These are phyloP conservation scores for Lepus townsendii DNA, from an alignment of 2,797 vertebrate genomes.

Conservation along the genomic window DNA sequence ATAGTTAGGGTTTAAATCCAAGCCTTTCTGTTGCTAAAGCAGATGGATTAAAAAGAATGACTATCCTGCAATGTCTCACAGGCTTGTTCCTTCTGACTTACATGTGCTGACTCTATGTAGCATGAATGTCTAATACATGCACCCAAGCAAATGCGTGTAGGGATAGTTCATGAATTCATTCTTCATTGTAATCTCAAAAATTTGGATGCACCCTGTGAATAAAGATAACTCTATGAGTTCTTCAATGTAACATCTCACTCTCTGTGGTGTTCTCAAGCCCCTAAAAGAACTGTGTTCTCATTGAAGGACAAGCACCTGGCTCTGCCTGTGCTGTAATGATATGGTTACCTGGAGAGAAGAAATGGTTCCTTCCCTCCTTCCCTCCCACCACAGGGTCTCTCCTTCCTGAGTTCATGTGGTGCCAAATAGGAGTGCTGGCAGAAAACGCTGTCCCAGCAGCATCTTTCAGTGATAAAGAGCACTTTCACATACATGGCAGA, in stretches of 20 bases:
- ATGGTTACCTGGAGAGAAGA: not conserved
- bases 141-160: not conserved
- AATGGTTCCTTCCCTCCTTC: not conserved
- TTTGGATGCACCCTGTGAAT: not conserved
- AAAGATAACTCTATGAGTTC: not conserved
- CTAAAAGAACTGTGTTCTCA: not conserved
- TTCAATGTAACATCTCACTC: not conserved
- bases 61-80: not conserved
- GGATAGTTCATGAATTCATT: not conserved
- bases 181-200: not conserved
- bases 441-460: not conserved
- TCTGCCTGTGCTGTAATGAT: not conserved
- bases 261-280: not conserved
- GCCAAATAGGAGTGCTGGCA: not conserved
- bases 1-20: not conserved
- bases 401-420: not conserved
- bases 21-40: not conserved
- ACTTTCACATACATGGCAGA: not conserved
- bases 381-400: not conserved
- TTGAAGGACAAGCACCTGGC: not conserved
- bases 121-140: accelerated
- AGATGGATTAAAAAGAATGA: not conserved
- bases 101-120: not conserved
- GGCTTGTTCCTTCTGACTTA: not conserved
- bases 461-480: too few relatives aligned